These are phyloP conservation scores for Rugalucina vietnamica DNA, from an alignment of 2,888 invertebrate genomes.

Conservation along the genomic window DNA sequence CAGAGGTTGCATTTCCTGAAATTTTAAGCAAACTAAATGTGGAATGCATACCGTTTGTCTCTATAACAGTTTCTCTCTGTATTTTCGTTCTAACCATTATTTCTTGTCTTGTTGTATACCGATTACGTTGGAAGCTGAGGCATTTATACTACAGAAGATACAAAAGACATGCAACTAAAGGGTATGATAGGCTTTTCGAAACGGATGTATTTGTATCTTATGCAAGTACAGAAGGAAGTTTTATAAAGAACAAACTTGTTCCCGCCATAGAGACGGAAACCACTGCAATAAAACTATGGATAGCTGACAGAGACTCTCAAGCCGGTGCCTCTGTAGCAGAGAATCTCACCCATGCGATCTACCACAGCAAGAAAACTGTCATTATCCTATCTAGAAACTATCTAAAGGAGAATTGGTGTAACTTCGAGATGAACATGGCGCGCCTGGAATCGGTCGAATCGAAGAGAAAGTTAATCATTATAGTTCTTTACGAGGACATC, in stretches of 20 bases:
- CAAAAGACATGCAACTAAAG: slow-evolving; percentile 26
- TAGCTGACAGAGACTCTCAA: neutral
- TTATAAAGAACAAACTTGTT: slow-evolving; percentile 48
- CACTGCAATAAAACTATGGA: slow-evolving; percentile 16
- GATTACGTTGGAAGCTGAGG: slow-evolving; percentile 53
- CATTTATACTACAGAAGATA: slow-evolving; percentile 51
- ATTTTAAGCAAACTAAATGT: neutral
- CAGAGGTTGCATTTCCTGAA: neutral
- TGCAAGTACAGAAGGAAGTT: slow-evolving; percentile 24
- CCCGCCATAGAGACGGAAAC: slow-evolving; percentile 43
- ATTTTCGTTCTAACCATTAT: neutral
- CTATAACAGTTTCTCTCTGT: neutral
- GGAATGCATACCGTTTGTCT: neutral
- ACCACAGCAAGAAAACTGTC: neutral
- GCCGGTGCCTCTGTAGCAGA: neutral
- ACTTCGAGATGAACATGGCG: neutral
- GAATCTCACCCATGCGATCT: neutral
- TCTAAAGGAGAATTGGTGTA: no score
- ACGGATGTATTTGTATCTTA: slow-evolving; percentile 60
- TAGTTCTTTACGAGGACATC: neutral
- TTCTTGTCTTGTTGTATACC: slow-evolving; percentile 21
- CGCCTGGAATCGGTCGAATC: neutral
- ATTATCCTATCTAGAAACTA: neutral
- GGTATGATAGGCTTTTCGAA: slow-evolving; percentile 52
- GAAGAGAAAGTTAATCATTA: neutral